Conservation (phyloP, 2,797 vertebrate genomes). For the Catamblyrhynchus diadema region DNA sequence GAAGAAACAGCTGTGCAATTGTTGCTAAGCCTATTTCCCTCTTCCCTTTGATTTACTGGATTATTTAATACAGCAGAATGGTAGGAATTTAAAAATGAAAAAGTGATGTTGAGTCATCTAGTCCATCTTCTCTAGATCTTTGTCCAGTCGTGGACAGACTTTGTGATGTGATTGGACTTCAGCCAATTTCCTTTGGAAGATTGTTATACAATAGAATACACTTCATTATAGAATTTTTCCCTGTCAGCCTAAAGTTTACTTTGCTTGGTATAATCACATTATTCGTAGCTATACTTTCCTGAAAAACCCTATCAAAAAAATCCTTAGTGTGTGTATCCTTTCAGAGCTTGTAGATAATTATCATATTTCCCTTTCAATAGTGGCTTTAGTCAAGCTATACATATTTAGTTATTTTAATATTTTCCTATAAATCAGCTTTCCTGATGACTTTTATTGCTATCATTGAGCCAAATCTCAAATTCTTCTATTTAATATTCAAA, state of each 20-base stretch:
- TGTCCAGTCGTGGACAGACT: not conserved
- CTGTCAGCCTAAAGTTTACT: conserved; percentile 70
- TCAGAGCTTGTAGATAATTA: conserved; percentile 29
- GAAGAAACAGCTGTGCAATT: not conserved
- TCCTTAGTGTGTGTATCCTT: not conserved
- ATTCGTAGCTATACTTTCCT: conserved; percentile 63
- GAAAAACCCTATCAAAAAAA: conserved; percentile 46
- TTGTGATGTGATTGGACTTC: conserved; percentile 27
- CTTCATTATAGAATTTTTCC: conserved; percentile 57
- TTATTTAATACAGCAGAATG: conserved; percentile 39
- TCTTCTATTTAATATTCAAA: conserved; percentile 39
- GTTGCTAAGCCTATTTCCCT: conserved; percentile 28
- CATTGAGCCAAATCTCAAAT: conserved; percentile 8
- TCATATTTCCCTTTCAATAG: conserved; percentile 25
- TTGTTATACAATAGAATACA: conserved; percentile 56
- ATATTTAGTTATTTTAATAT: conserved; percentile 55
- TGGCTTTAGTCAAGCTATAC: conserved; percentile 18
- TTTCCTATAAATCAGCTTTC: conserved; percentile 22
- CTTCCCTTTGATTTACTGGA: conserved; percentile 30
- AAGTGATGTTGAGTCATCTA: conserved; percentile 12
- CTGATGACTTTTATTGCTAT: conserved; percentile 11
- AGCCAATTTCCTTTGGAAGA: conserved; percentile 56
- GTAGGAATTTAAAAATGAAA: conserved; percentile 43
- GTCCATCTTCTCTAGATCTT: conserved; percentile 2
- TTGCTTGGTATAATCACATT: conserved; percentile 61